phyloP scores from a whole-genome alignment of 2,797 vertebrate species.

The Pteronotus mesoamericanus region DNA sequence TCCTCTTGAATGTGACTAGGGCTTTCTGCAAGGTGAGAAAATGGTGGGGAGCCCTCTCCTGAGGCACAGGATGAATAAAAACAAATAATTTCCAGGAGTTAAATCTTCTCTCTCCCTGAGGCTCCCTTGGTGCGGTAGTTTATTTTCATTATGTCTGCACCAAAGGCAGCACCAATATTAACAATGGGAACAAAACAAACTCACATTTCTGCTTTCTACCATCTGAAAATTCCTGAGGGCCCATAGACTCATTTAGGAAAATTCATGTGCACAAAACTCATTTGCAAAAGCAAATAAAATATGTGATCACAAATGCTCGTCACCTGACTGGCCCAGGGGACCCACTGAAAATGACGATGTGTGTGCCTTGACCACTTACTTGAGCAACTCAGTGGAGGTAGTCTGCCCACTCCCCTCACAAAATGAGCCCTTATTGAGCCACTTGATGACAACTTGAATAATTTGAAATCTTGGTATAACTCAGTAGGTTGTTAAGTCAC shows the following conservation, averaged over 20 bases:
- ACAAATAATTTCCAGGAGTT: slow-evolving; percentile 58
- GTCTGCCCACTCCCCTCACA: not conserved
- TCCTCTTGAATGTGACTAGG: slow-evolving; percentile 12
- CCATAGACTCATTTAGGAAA: slow-evolving; percentile 68
- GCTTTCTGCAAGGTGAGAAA: slow-evolving; percentile 22
- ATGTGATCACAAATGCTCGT: slow-evolving; percentile 61
- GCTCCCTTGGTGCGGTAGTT: slow-evolving; percentile 40
- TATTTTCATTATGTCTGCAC: slow-evolving; percentile 67
- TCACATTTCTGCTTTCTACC: slow-evolving; percentile 57
- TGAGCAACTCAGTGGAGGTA: not conserved
- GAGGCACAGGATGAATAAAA: slow-evolving; percentile 47
- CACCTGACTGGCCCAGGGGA: slow-evolving; percentile 60
- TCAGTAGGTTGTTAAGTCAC: not conserved
- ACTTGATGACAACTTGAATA: not conserved
- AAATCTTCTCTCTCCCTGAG: slow-evolving; percentile 45
- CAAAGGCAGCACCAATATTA: slow-evolving; percentile 59
- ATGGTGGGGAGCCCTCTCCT: slow-evolving; percentile 21
- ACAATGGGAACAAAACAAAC: slow-evolving; percentile 52
- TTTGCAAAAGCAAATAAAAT: slow-evolving; percentile 77
- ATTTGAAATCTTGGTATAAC: not conserved
- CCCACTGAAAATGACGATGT: not conserved
- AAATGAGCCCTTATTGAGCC: not conserved
- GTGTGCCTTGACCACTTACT: not conserved
- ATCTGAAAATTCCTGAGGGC: slow-evolving; percentile 70
- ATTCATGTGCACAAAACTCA: slow-evolving; percentile 67